Evolutionary conservation across 2,888 invertebrate genomes (phyloP), one percentile per base, ranked within the genome.

Genomic region (Philopedon plagiatum): DNA sequence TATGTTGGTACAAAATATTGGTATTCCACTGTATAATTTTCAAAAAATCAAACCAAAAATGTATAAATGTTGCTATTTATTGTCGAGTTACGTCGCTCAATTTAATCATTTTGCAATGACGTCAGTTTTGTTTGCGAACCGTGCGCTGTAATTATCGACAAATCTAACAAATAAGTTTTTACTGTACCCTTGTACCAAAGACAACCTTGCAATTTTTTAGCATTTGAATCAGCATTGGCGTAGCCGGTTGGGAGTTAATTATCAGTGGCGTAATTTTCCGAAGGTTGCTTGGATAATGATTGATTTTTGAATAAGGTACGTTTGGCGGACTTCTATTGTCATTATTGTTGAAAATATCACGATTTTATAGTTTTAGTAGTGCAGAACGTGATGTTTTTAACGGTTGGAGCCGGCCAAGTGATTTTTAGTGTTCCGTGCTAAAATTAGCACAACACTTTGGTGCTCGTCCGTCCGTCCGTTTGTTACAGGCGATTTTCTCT

Each of bases 161-260:
- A 39, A 39, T 19, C 58, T 34, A 61, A 29, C 15, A 63, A 49
- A 49, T 63, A 49, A 51, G 62, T 63, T 63, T 51, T 51, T 51
- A 63, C 62, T 34, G 62, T 51, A 63, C 62, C 62, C 62, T 63
- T 57, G 66, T 66, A 66, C 66, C 26, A 41, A 58, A 44, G 32
- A 46, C 66, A 66, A 57, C 66, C 66, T 66, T 66, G 66, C 39
- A 29, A n/a, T n/a, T 66, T 65, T 66, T 66, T 41, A 61, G 19
- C 34, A 8, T n/a, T 60, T 23, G 66, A 9, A 9, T 15, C 15
- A 18, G 7, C 51, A 54, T 29, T 54, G 51, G 51, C 29, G 51
- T 54, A 54, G 29, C 9, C 8, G 8, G 29, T 54, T 54, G 51
- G 29, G 29, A 5, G n/a, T 29, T 9, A 15, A 54, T 29, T 29